Conservation (phyloP, 2,797 vertebrate species). For the Pseudochromis fuscus region DNA sequence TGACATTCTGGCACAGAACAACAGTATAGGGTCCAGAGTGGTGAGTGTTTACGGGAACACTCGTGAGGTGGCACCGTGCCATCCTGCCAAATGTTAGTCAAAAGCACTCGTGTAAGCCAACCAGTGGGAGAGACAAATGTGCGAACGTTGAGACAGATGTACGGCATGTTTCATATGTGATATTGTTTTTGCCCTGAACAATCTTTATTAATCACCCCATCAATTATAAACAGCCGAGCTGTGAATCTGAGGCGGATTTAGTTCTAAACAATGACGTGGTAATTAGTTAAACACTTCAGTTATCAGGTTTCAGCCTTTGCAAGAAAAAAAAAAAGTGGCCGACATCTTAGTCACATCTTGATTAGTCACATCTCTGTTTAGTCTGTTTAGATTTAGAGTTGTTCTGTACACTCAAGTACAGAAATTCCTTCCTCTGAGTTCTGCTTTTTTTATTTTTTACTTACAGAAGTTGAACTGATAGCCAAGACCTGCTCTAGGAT, state of each 20-base stretch:
- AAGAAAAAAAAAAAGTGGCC: slow-evolving; percentile 43
- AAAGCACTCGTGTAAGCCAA: slow-evolving; percentile 55
- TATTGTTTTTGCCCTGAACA: slow-evolving; percentile 26
- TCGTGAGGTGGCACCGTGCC: slow-evolving; percentile 73
- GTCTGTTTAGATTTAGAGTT: slow-evolving; percentile 75
- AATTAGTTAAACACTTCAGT: slow-evolving; percentile 35
- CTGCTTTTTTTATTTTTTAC: slow-evolving; percentile 52
- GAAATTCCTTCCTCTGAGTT: slow-evolving; percentile 52
- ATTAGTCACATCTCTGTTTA: slow-evolving; percentile 77
- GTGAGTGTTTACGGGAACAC: slow-evolving; percentile 80
- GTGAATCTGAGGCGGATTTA: slow-evolving; percentile 5
- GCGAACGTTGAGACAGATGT: slow-evolving; percentile 54
- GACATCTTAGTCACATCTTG: slow-evolving; percentile 71
- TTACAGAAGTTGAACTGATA: slow-evolving; percentile 4
- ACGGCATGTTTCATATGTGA: slow-evolving; percentile 42
- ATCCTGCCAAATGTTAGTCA: slow-evolving; percentile 71
- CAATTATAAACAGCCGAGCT: slow-evolving; percentile 20
- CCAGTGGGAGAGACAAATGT: slow-evolving; percentile 44
- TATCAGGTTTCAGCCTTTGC: slow-evolving; percentile 43
- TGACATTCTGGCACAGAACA: slow-evolving; percentile 74
- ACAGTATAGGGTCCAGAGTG: slow-evolving; percentile 61
- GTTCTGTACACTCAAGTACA: slow-evolving; percentile 37
- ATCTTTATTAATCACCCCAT: slow-evolving; percentile 37
- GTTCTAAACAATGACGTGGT: slow-evolving; percentile 35
- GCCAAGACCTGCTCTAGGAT: slow-evolving; percentile 18